Evolutionary conservation across 2,888 invertebrate species (phyloP), one percentile per base, ranked within the genome.

Genomic region (Amphimallon solstitiale): DNA sequence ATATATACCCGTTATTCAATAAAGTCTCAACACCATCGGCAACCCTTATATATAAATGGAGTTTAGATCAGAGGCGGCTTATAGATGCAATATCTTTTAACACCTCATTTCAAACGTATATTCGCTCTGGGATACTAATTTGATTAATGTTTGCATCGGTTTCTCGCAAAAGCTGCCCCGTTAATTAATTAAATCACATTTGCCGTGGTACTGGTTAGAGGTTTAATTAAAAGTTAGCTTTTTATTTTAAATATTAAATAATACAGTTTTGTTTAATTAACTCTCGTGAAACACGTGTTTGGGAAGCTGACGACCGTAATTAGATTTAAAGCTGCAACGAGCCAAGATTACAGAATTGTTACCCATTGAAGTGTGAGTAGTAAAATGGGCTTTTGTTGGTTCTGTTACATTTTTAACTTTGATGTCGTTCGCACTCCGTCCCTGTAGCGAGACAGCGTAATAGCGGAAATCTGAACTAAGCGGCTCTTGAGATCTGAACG

Each of bases 21-120:
- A 79, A 78, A 79, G 79, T 80, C 79, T 79, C 79, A 77, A 80
- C 79, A 79, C 78, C 78, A 79, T 80, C 78, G 78, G 79, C 76
- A 79, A 80, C 79, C 80, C 79, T 79, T 79, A 75, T 78, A 78
- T 56, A 63, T 75, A 76, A 73, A 75, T 71, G 68, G 72, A 69
- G 68, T 69, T 61, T 69, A 65, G 65, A 63, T 40, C 65, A 65
- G 65, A 51, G 49, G 37, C 60, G 65, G 60, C 60, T 65, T 45
- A 14, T 45, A 43, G 45, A 45, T 51, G 29, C 29, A 29, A 51
- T 46, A 46, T 35, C 51, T 34, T 35, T 17, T 51, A 51, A 17
- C 51, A 35, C 17, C 35, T 51, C 14, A 51, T 17, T n/a, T 17
- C 3, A 12, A 6, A 10, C 35, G 51, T 15, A 17, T n/a, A n/a